Evolutionary conservation across 2,113 vertebrate genomes (phyloP), one percentile per base, ranked within the genome.

Genomic region (Seriola aureovittata): DNA sequence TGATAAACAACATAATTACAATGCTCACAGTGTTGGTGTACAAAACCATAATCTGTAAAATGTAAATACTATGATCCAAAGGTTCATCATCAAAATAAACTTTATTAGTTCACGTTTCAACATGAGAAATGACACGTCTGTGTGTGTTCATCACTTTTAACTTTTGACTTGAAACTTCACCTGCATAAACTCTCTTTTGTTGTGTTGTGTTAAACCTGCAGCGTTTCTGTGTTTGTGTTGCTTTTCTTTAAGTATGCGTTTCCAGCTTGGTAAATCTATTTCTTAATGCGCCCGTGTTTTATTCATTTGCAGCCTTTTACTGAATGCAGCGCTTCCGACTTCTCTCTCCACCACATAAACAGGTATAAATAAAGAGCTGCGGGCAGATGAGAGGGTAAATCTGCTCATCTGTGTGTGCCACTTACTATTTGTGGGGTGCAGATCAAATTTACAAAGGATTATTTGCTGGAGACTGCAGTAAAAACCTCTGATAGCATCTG

Each of bases 401-500:
- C 70, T 82, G 71, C 57, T 75, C 74, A 62, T 78, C 62, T 81
- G 48, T 88, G 73, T 82, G 36, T 58, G 63, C 75, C 64, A 79
- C 59, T 75, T 85, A 44, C 67, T 78, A 78, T 84, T 84, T 82
- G 84, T 79, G 71, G 71, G 74, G 38, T 40, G 67, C 59, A 69
- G 79, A 88, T 86, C 88, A 85, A 78, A 91, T 90, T 85, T 87
- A 76, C 79, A 87, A 85, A 86, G 80, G 80, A 85, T 86, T 88
- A 88, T 88, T 89, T 89, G 70, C 85, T 81, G 78, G 72, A 64
- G 69, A 76, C 90, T 75, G 86, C 59, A 75, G 77, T 89, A 75
- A 88, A 89, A 88, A 76, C 78, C 75, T 38, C 73, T 52, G 89
- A 89, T 92, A 89, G 62, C 71, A 89, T 93, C 90, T 89, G 80